phyloP scores from a whole-genome alignment of 2,797 vertebrate genomes.

The Lophius americanus region DNA sequence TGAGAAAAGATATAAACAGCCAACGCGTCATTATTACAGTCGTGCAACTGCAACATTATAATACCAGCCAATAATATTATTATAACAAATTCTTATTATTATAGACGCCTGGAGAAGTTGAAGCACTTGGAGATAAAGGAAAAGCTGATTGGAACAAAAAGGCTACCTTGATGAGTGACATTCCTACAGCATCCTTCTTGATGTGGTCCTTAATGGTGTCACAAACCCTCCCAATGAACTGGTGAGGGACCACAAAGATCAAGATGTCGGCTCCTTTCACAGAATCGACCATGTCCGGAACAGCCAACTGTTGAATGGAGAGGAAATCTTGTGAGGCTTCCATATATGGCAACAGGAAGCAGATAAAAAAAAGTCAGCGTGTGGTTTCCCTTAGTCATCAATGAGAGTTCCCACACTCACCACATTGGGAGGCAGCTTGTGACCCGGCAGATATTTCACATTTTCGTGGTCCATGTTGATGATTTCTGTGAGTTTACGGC shows the following conservation, averaged over 20 bases:
- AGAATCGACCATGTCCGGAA: constrained; percentile 90
- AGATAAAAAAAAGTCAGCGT: background rate
- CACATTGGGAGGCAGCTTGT: constrained; percentile 95
- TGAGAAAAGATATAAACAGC: background rate
- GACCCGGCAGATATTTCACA: constrained; percentile 94
- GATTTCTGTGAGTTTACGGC: constrained; percentile 91
- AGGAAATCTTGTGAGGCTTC: background rate
- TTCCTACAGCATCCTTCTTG: constrained; percentile 87
- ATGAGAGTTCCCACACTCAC: constrained; percentile 67
- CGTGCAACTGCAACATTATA: too few species aligned
- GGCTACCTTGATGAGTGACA: constrained; percentile 96
- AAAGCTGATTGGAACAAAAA: background rate
- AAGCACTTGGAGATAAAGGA: too few species aligned
- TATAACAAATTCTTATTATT: too few species aligned
- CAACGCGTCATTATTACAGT: too few species aligned
- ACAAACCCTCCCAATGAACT: constrained; percentile 90
- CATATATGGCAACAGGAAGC: background rate
- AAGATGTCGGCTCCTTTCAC: constrained; percentile 89
- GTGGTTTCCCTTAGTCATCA: background rate
- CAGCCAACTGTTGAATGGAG: constrained; percentile 83
- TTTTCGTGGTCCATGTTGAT: constrained; percentile 97
- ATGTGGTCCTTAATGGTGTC: constrained; percentile 92
- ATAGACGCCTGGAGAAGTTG: too few species aligned
- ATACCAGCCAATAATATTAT: too few species aligned
- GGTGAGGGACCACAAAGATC: constrained; percentile 96